Conservation (phyloP, 2,797 vertebrate genomes). For the Aeoliscus strigatus region DNA sequence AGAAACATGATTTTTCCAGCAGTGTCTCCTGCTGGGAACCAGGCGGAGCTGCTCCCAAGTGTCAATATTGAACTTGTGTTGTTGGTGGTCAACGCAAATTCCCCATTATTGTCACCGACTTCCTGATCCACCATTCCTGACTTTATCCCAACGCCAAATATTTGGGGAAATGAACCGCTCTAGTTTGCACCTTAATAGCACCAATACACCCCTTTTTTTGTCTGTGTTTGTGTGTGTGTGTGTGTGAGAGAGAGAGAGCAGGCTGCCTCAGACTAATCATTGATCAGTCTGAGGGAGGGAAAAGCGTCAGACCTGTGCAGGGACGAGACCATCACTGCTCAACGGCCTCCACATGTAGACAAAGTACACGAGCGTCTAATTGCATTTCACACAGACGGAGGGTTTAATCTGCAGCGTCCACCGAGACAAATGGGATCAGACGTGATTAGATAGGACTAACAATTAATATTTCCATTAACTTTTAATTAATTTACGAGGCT, state of each 20-base stretch:
- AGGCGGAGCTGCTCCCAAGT: conserved; percentile 35
- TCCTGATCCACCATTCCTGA: conserved; percentile 46
- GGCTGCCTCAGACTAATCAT: too few relatives aligned
- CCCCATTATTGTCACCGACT: conserved; percentile 53
- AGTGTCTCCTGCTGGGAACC: too few relatives aligned
- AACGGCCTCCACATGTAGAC: conserved; percentile 21
- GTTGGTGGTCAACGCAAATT: conserved; percentile 53
- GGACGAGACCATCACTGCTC: conserved; percentile 29
- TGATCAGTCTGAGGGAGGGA: conserved; percentile 30
- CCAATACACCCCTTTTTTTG: too few relatives aligned
- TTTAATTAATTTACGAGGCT: conserved; percentile 32
- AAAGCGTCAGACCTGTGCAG: conserved; percentile 54
- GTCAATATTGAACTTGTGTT: conserved; percentile 70
- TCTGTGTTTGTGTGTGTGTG: too few relatives aligned
- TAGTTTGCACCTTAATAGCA: conserved; percentile 73
- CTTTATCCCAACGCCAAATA: conserved; percentile 69
- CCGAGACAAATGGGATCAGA: conserved; percentile 54
- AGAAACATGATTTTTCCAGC: too few relatives aligned
- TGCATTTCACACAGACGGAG: conserved; percentile 46
- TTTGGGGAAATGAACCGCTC: conserved; percentile 55
- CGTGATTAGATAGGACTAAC: conserved; percentile 52
- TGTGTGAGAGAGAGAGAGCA: too few relatives aligned
- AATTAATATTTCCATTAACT: conserved; percentile 32
- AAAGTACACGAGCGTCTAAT: conserved; percentile 48
- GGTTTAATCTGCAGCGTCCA: not conserved